phyloP scores from a whole-genome alignment of 2,888 invertebrate genomes.

The Mantis religiosa region DNA sequence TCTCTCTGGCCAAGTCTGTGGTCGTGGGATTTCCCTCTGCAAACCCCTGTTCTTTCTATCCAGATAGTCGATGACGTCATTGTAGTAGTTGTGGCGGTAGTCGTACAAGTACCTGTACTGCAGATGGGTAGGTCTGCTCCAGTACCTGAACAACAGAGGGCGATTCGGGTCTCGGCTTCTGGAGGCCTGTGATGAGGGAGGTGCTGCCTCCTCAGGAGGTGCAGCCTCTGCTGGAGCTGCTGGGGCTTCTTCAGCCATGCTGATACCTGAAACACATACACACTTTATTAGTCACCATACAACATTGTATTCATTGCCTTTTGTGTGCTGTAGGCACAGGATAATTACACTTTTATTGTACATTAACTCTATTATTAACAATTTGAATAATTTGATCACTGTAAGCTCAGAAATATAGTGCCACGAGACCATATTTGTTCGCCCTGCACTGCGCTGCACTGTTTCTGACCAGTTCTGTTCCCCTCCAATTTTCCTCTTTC shows the following conservation, averaged over 20 bases:
- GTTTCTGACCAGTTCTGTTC: too few species aligned
- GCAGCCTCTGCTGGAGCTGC: conserved; percentile 46
- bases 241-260: conserved; percentile 36
- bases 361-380: too few species aligned
- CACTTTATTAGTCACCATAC: neutral
- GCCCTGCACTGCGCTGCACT: too few species aligned
- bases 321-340: too few species aligned
- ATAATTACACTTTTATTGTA: too few species aligned
- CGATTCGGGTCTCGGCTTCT: conserved; percentile 59
- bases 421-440: too few species aligned
- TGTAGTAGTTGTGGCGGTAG: conserved; percentile 81
- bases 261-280: neutral
- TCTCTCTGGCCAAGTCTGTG: conserved; percentile 84
- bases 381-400: too few species aligned
- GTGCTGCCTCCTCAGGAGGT: conserved; percentile 33
- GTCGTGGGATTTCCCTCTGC: conserved; percentile 64
- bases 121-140: conserved; percentile 79
- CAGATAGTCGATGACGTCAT: conserved; percentile 78
- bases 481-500: too few species aligned
- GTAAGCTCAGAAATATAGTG: too few species aligned
- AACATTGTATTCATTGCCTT: too few species aligned
- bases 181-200: conserved; percentile 37
- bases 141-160: conserved; percentile 72
- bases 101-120: conserved; percentile 80
- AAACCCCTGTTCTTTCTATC: conserved; percentile 68